Evolutionary conservation across 37 sponge, comb jelly and placozoan genomes (phyloP).

Genomic region (Bolinopsis microptera): DNA sequence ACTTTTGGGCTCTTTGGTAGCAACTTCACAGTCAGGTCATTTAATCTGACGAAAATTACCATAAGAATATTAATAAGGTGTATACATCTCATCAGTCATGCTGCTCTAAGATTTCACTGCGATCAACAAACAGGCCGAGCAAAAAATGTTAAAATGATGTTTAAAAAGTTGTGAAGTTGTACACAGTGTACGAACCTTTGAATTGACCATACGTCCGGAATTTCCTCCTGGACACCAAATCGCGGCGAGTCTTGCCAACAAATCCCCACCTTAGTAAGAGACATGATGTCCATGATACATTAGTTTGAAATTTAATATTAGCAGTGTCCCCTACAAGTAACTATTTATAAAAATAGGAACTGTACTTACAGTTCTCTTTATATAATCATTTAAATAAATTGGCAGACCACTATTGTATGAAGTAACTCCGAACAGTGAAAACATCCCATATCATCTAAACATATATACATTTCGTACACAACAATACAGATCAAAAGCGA

Average conservation of each 20-base stretch:
- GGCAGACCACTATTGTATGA: no score
- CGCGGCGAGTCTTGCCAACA: slow-evolving; percentile 19
- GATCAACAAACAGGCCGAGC: no score
- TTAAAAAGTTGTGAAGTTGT: no score
- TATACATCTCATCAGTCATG: not conserved
- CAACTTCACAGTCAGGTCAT: not conserved
- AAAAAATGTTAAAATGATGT: not conserved
- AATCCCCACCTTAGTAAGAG: not conserved
- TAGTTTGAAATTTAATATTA: not conserved
- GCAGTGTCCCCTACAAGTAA: no score
- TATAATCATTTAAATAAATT: no score
- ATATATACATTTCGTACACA: not conserved
- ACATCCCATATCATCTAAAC: not conserved
- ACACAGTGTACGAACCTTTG: not conserved
- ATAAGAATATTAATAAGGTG: not conserved
- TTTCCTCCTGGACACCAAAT: not conserved
- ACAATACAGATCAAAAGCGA: not conserved
- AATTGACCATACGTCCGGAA: not conserved
- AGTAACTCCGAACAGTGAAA: not conserved
- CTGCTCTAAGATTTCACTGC: no score
- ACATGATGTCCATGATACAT: not conserved
- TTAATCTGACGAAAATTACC: not conserved
- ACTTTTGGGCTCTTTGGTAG: slow-evolving; percentile 26
- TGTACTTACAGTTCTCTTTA: no score
- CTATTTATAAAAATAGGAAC: no score